phyloP scores from a whole-genome alignment of 2,888 invertebrate genomes.

The Adelphocoris suturalis region DNA sequence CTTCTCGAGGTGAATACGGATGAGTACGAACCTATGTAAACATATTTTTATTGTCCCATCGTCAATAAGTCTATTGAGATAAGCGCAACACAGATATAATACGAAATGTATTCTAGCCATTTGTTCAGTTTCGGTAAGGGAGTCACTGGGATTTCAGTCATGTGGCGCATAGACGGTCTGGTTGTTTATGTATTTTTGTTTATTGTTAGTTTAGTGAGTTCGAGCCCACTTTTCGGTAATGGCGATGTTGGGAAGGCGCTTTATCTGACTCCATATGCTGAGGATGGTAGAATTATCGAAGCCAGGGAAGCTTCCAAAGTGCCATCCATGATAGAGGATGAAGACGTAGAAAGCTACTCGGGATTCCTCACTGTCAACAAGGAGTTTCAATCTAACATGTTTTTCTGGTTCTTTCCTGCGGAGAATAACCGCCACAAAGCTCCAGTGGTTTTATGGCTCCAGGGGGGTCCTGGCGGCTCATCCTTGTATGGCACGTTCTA shows the following conservation, averaged over 20 bases:
- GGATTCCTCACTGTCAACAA: conserved; percentile 83
- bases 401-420: conserved; percentile 81
- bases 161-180: no score
- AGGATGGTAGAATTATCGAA: conserved; percentile 79
- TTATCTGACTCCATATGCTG: conserved; percentile 86
- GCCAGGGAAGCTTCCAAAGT: conserved; percentile 77
- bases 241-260: conserved; percentile 82
- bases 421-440: conserved; percentile 78
- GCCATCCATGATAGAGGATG: conserved; percentile 73
- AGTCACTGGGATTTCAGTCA: no score
- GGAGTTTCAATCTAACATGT: conserved; percentile 79
- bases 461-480: conserved; percentile 82
- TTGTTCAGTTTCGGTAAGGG: no score
- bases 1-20: no score
- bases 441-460: conserved; percentile 82
- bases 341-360: conserved; percentile 81
- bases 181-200: no score
- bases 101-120: no score
- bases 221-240: background rate
- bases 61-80: no score
- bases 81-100: no score
- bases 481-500: conserved; percentile 81
- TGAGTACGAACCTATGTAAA: no score
- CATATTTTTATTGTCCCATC: no score
- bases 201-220: background rate